Base-by-base conservation (phyloP, 2,888 invertebrate species). In the Cerastoderma edule region DNA sequence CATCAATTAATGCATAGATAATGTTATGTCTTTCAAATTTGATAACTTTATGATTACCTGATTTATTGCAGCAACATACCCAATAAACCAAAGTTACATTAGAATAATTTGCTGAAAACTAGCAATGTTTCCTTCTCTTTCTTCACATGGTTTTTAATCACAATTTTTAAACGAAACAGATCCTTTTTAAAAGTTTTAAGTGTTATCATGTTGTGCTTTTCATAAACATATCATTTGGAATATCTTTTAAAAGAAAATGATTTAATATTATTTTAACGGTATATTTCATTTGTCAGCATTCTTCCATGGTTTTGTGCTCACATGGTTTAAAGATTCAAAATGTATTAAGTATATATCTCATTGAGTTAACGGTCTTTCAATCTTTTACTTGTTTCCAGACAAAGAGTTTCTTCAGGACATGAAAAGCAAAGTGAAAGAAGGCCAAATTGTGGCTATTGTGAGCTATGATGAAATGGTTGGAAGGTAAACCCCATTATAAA, bases 381-480 rank as follows among this genome's bases (percentile, higher is more conserved):
- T 16, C 33, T 16, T 64, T 28, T 24, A 2, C 35, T 53, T 30
- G 8, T 54, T 35, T 69, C 30, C 85, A 92, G 92, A 92, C 67
- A 74, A 87, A 19, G 72, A 85, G 8, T 81, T 92, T 67, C 77
- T 89, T 16, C 79, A 89, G n/a, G 91, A 87, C 68, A 75, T 92
- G 57, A 90, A 89, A 68, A 85, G 86, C 39, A 86, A 85, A n/a
- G 84, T 89, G 19, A 81, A 86, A 46, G 88, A 89, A 69, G 83
- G 87, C 33, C 72, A 89, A 5, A 79, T 92, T 10, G 69, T 89
- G 0, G 70, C 92, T 32, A 71, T 89, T 16, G 90, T 89, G 30
- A 92, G 89, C 66, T 89, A 81, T 83, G 92, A 92, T 86, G 92
- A 92, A 76, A 88, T 89, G 32, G 83, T 90, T 35, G 84, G 83